These are phyloP conservation scores for Micrastur ruficollis DNA, from an alignment of 2,797 vertebrate species.

Conservation along the genomic window DNA sequence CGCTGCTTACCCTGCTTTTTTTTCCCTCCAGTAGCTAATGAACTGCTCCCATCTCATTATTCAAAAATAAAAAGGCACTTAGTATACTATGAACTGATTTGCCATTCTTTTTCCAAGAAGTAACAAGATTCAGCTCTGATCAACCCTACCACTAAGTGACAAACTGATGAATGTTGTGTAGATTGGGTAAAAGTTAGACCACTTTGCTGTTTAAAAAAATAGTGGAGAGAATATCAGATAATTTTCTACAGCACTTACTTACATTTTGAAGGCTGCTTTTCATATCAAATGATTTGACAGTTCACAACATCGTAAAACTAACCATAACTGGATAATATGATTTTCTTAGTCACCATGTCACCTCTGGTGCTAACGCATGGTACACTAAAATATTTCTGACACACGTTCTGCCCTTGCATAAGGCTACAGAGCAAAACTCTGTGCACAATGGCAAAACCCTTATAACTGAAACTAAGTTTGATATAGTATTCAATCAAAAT, in stretches of 20 bases:
- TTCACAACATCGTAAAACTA: conserved; percentile 17
- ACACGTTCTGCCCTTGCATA: background rate
- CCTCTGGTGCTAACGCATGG: background rate
- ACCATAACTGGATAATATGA: background rate
- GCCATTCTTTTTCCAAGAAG: conserved; percentile 74
- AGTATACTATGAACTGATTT: conserved; percentile 81
- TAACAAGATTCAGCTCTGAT: conserved; percentile 77
- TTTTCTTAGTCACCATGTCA: conserved; percentile 6
- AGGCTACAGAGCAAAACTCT: background rate
- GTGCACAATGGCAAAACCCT: background rate
- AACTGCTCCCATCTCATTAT: conserved; percentile 94
- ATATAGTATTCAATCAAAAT: background rate
- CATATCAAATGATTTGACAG: conserved; percentile 1
- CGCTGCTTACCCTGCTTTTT: conserved; percentile 88
- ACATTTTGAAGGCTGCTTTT: conserved; percentile 16
- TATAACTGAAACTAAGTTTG: background rate
- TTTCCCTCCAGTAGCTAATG: conserved; percentile 87
- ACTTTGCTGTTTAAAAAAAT: conserved; percentile 41
- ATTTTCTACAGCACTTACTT: conserved; percentile 20
- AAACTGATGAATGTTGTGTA: conserved; percentile 74
- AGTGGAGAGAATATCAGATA: conserved; percentile 33
- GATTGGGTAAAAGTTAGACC: conserved; percentile 67
- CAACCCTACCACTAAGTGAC: conserved; percentile 78
- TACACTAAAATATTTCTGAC: background rate
- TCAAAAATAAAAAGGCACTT: conserved; percentile 88